Evolutionary conservation across 1,140 invertebrate genomes (phyloP).

Genomic region (Neodiprion virginianus): DNA sequence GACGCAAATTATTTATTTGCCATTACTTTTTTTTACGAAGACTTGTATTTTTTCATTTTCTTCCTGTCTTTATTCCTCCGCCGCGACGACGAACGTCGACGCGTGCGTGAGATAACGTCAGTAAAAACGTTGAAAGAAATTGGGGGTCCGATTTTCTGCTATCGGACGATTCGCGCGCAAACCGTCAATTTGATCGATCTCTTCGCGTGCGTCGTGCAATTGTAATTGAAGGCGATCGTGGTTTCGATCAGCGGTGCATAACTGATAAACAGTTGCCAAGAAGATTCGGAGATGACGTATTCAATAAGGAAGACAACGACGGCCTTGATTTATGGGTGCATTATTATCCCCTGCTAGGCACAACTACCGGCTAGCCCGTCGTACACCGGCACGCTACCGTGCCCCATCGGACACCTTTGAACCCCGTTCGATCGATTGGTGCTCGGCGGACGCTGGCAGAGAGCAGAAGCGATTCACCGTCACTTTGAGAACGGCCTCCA

Average conservation of each 20-base stretch:
- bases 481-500: not conserved
- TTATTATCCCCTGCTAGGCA: slow-evolving; percentile 40
- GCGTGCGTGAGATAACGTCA: no score
- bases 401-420: slow-evolving; percentile 4
- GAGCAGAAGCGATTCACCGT: not conserved
- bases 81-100: no score
- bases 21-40: not conserved
- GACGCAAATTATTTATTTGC: not conserved
- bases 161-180: no score
- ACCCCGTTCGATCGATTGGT: not conserved
- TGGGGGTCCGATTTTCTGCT: no score
- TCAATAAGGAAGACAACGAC: slow-evolving; percentile 46
- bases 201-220: no score
- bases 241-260: not conserved
- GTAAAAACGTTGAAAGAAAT: not conserved
- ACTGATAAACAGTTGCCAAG: slow-evolving; percentile 16
- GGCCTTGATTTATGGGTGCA: slow-evolving; percentile 42
- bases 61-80: no score
- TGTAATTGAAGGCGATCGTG: not conserved
- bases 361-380: not conserved
- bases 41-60: no score
- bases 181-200: no score
- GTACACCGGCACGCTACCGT: slow-evolving; percentile 3
- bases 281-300: slow-evolving; percentile 28
- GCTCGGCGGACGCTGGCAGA: not conserved